phyloP scores from a whole-genome alignment of 2,113 vertebrate genomes.

The Varanus komodoensis region DNA sequence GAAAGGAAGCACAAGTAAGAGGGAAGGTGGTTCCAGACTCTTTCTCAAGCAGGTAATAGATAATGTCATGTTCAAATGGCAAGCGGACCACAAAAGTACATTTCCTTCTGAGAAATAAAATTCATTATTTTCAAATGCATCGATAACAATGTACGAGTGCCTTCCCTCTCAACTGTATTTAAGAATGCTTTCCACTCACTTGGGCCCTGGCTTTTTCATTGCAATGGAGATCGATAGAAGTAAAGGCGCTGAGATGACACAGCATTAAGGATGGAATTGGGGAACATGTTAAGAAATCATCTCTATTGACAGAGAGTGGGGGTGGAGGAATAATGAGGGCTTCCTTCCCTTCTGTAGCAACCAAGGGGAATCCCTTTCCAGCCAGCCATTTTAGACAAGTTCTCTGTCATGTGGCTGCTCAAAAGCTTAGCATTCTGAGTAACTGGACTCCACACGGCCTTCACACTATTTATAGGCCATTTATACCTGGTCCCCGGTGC shows the following conservation, averaged over 20 bases:
- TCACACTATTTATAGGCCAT: not conserved
- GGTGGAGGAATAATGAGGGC: conserved; percentile 53
- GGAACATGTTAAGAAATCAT: conserved; percentile 38
- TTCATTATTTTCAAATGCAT: conserved; percentile 42
- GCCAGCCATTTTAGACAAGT: conserved; percentile 60
- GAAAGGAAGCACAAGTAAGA: not conserved
- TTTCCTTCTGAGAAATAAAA: not conserved
- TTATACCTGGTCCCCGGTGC: conserved; percentile 91
- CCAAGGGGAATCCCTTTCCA: conserved; percentile 63
- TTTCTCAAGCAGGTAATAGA: not conserved
- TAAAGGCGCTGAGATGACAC: conserved; percentile 45
- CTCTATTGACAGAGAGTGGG: conserved; percentile 27
- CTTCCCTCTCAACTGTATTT: conserved; percentile 16
- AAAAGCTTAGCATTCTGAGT: conserved; percentile 53
- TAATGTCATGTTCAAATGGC: not conserved
- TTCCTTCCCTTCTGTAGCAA: conserved; percentile 51
- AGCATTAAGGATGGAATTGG: conserved; percentile 33
- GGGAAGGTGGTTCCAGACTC: not conserved
- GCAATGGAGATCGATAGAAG: conserved; percentile 42
- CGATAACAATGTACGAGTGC: conserved; percentile 23
- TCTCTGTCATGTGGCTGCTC: conserved; percentile 52
- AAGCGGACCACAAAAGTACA: not conserved
- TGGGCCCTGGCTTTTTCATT: conserved; percentile 16
- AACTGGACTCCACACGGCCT: conserved; percentile 63
- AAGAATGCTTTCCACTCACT: conserved; percentile 37